Evolutionary conservation across 2,113 vertebrate species (phyloP).

Genomic region (Bubo bubo): DNA sequence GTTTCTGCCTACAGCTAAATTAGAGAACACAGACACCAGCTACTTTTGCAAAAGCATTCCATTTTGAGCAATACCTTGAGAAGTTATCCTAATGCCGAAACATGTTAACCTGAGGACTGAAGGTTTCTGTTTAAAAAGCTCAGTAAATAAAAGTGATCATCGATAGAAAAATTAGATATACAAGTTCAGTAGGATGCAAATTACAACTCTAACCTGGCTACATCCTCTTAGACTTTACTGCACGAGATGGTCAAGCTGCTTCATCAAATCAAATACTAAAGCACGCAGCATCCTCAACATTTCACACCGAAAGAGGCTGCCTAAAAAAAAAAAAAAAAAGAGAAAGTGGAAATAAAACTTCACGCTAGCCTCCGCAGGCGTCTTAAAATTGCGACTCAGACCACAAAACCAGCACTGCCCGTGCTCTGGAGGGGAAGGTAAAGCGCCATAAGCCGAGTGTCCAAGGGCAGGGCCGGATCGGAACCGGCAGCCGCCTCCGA

Average conservation of each 20-base stretch:
- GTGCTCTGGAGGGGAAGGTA: rapidly evolving
- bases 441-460: not conserved
- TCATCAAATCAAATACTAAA: not conserved
- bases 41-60: not conserved
- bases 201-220: not conserved
- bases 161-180: rapidly evolving
- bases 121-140: not conserved
- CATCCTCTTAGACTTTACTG: not conserved
- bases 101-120: not conserved
- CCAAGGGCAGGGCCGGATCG: too few species aligned
- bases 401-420: not conserved
- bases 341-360: not conserved
- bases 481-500: not conserved
- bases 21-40: not conserved
- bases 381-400: not conserved
- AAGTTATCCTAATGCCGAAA: not conserved
- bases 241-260: not conserved
- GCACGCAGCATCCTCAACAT: not conserved
- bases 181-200: not conserved
- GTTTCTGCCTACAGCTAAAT: not conserved
- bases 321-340: not conserved
- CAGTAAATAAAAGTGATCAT: not conserved
- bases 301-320: not conserved
- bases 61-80: not conserved
- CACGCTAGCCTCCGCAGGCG: not conserved